Evolutionary conservation across 2,797 vertebrate genomes (phyloP).

Genomic region (Allobates femoralis): DNA sequence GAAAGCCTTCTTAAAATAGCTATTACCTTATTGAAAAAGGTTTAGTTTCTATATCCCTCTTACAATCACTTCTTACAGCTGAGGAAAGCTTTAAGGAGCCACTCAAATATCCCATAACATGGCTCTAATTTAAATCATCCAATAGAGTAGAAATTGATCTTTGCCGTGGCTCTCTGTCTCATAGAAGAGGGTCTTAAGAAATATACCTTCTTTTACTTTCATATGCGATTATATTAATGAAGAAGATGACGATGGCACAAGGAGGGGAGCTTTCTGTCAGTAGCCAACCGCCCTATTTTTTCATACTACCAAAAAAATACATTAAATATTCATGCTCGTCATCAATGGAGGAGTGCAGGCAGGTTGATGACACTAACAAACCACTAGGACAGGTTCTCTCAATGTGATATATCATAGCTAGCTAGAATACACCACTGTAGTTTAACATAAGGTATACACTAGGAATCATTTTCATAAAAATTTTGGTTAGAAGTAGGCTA

Average conservation of each 20-base stretch:
- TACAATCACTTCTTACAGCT: no score
- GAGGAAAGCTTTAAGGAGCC: no score
- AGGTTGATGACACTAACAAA: neutral
- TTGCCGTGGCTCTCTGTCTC: neutral
- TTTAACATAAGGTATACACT: neutral
- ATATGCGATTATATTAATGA: no score
- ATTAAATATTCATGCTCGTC: neutral
- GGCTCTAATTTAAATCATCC: no score
- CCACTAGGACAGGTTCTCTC: no score
- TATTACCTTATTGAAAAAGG: no score
- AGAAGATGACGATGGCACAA: no score
- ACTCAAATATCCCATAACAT: no score
- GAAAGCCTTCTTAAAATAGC: neutral
- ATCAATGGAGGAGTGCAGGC: no score
- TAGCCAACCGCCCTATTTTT: neutral
- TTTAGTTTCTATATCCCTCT: no score
- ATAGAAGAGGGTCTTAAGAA: neutral
- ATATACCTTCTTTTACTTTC: neutral
- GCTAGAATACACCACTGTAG: neutral
- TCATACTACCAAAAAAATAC: neutral
- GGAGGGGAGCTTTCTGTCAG: neutral
- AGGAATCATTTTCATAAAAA: neutral
- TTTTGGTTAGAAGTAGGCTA: neutral
- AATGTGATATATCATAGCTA: no score
- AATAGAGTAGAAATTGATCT: neutral